Conservation (phyloP, 2,113 vertebrate species). For the Psettodes erumei region DNA sequence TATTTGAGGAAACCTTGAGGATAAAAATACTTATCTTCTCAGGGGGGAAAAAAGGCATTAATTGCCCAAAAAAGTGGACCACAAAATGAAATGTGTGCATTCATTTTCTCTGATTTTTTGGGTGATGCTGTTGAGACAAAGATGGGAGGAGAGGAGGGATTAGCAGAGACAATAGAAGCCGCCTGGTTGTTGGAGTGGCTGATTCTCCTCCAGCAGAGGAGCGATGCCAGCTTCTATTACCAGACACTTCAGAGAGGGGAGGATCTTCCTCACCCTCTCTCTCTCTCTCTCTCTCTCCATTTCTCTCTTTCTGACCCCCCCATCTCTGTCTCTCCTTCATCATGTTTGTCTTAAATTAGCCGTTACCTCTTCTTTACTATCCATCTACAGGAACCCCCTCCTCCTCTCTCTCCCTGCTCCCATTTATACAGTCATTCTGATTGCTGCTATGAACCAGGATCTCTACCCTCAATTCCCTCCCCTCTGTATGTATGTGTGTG, state of each 20-base stretch:
- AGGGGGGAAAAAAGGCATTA: background rate
- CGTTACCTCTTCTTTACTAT: background rate
- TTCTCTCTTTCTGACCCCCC: background rate
- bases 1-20: background rate
- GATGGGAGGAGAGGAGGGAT: conserved; percentile 13
- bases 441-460: conserved; percentile 49
- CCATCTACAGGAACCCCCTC: conserved; percentile 5
- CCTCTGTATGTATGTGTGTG: conserved; percentile 62
- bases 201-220: conserved; percentile 40
- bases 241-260: conserved; percentile 34
- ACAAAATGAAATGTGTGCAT: background rate
- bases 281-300: background rate
- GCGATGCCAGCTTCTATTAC: conserved; percentile 42
- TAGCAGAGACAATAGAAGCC: conserved; percentile 44
- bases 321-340: background rate
- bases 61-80: background rate
- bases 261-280: conserved; percentile 21
- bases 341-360: background rate
- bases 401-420: conserved; percentile 11
- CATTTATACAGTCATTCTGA: conserved; percentile 34
- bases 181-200: conserved; percentile 31
- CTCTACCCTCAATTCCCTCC: conserved; percentile 62
- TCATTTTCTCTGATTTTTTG: background rate
- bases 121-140: conserved; percentile 9
- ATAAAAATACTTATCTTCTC: background rate